Conservation (phyloP, 1,140 invertebrate species). For the Sminthurides bifidus region DNA sequence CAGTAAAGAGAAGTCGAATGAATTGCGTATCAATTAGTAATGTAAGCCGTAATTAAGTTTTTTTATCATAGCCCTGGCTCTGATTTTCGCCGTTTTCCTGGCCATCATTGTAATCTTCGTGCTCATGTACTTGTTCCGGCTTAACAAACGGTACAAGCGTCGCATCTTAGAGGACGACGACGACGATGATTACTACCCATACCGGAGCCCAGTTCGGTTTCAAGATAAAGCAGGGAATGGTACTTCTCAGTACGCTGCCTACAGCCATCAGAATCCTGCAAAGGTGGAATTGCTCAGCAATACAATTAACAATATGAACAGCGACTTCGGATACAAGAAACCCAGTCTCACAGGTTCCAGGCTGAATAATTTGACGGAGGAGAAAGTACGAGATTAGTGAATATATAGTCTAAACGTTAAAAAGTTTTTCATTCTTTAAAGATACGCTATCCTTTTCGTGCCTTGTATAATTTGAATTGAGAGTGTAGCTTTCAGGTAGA, state of each 20-base stretch:
- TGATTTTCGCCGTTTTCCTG: constrained; percentile 33
- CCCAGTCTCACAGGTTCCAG: not conserved
- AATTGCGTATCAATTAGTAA: not conserved
- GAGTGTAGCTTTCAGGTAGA: no score
- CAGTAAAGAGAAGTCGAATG: not conserved
- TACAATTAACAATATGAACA: not conserved
- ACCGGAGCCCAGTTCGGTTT: constrained; percentile 29
- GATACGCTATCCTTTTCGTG: no score
- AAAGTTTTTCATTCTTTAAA: no score
- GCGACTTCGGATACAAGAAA: not conserved
- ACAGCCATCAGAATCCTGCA: constrained; percentile 12
- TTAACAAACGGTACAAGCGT: constrained; percentile 33
- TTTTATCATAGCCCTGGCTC: constrained; percentile 31
- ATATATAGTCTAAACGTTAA: no score
- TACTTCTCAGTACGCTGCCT: constrained; percentile 7
- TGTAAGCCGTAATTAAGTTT: not conserved
- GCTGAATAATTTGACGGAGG: not conserved
- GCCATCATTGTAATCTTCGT: constrained; percentile 30
- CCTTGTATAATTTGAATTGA: no score
- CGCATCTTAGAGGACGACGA: constrained; percentile 30
- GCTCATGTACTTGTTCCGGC: constrained; percentile 32
- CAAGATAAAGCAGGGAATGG: constrained; percentile 8
- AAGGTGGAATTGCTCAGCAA: constrained; percentile 3
- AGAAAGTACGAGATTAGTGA: no score
- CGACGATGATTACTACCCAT: constrained; percentile 35